A percentile compares a stretch with the other conserved stretches of the same genome.
Conservation (phyloP, 2,888 invertebrate genomes). For the Platycheirus albimanus region DNA sequence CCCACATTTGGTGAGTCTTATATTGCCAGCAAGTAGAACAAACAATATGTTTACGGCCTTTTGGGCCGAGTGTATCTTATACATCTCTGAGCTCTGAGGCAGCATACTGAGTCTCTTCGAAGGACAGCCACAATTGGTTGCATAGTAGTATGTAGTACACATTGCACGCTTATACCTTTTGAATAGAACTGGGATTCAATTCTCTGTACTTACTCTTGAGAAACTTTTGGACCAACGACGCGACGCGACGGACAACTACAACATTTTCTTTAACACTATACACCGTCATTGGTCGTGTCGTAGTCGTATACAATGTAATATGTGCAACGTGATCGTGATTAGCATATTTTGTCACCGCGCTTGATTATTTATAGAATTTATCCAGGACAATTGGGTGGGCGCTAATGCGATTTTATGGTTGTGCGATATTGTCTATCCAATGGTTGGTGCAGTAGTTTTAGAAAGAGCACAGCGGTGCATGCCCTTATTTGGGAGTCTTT, state of each 20-base stretch:
- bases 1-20: slow-evolving; percentile 67
- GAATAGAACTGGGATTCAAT: slow-evolving; percentile 20
- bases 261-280: slow-evolving; percentile 48
- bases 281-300: slow-evolving; percentile 24
- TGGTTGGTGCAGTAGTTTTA: slow-evolving; percentile 31
- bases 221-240: slow-evolving; percentile 1
- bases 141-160: neutral
- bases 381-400: slow-evolving; percentile 74
- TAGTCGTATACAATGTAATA: slow-evolving; percentile 47
- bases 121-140: slow-evolving; percentile 52
- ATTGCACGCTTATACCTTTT: slow-evolving; percentile 6
- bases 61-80: slow-evolving; percentile 62
- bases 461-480: slow-evolving; percentile 60
- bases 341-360: slow-evolving; percentile 73
- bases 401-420: slow-evolving; percentile 72
- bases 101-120: slow-evolving; percentile 64
- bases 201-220: slow-evolving; percentile 6
- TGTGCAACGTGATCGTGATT: slow-evolving; percentile 72
- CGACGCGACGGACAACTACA: slow-evolving; percentile 4
- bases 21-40: slow-evolving; percentile 72
- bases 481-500: slow-evolving; percentile 73
- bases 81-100: too few relatives aligned
- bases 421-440: slow-evolving; percentile 67
- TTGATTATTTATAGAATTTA: slow-evolving; percentile 73
- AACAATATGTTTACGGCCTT: slow-evolving; percentile 67